These are phyloP conservation scores for Hylaea fasciaria DNA, from an alignment of 2,888 invertebrate species.

Conservation along the genomic window DNA sequence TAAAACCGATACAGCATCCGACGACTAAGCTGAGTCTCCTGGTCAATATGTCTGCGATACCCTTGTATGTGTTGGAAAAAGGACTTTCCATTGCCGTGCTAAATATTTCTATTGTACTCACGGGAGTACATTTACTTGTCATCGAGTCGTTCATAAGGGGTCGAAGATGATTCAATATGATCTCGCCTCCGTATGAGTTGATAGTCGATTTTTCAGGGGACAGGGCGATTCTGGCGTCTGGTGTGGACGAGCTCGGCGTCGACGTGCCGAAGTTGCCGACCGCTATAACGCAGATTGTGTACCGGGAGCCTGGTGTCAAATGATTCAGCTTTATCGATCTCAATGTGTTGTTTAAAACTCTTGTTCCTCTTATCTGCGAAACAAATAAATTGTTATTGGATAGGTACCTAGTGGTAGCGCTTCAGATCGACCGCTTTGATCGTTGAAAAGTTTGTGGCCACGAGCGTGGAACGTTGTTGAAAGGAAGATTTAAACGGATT, in stretches of 20 bases:
- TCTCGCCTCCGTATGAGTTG: constrained; percentile 85
- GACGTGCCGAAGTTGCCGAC: constrained; percentile 87
- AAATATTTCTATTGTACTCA: constrained; percentile 89
- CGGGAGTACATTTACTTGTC: constrained; percentile 91
- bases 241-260: constrained; percentile 67
- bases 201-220: constrained; percentile 67
- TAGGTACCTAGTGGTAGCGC: neutral
- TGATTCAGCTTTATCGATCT: constrained; percentile 90
- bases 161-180: constrained; percentile 77
- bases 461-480: constrained; percentile 60
- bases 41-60: constrained; percentile 90
- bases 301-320: constrained; percentile 91
- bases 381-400: constrained; percentile 36
- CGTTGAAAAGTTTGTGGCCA: constrained; percentile 56
- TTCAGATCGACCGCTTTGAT: constrained; percentile 38
- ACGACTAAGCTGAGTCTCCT: constrained; percentile 93
- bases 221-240: constrained; percentile 82
- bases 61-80: constrained; percentile 87
- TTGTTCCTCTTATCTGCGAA: constrained; percentile 88
- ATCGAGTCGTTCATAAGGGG: constrained; percentile 87
- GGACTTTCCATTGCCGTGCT: constrained; percentile 85
- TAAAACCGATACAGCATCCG: constrained; percentile 93
- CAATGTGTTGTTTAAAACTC: constrained; percentile 89
- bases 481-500: constrained; percentile 77
- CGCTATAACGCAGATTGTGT: constrained; percentile 95